Base-by-base conservation (phyloP, 2,113 vertebrate genomes). In the Gallinago undulata region DNA sequence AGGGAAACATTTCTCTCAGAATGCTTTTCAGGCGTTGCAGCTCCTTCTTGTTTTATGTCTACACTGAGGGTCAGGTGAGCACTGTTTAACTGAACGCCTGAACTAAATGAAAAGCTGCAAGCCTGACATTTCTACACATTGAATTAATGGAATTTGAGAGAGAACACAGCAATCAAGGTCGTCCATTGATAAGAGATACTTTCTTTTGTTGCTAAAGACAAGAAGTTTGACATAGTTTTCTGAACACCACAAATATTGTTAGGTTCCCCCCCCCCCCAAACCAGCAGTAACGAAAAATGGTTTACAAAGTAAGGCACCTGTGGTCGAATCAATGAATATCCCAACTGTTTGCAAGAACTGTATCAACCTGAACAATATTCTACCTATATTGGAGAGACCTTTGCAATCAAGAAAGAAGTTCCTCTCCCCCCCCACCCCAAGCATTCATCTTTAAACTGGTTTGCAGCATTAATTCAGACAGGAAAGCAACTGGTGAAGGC, bases 261-360 rank as follows among this genome's bases (percentile, higher is more conserved):
- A 35, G 11, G 45, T 59, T 84, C 31, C 50, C 72, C 48, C 50
- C 72, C 48, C 57, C 10, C 33, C 31, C 5, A 77, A 59, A 35
- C 8, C 30, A 60, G 19, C 19, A 7, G 0, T 59, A 80, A 39
- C 3, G 4, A 92, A 62, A 83, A 11, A 50, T 0, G 0, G 50
- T 72, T 87, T 87, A 55, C 9, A 25, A 37, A 37, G 11, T 23
- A 17, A 66, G 8, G 4, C 17, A 23, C 28, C 43, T 43, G 3
- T 53, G 17, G 4, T 13, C 2, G 1, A 68, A 73, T 45, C 53
- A 84, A 13, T 19, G 1, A 80, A 43, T 27, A 90, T 16, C 18
- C 41, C 23, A 55, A 13, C 55, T 89, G 11, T 53, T 57, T 39
- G 13, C 41, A 91, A 90, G 48, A 66, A 12, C 31, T 76, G 5